Conservation (phyloP, 92 coral and sea anemone genomes). For the Anthopleura xanthogrammica region DNA sequence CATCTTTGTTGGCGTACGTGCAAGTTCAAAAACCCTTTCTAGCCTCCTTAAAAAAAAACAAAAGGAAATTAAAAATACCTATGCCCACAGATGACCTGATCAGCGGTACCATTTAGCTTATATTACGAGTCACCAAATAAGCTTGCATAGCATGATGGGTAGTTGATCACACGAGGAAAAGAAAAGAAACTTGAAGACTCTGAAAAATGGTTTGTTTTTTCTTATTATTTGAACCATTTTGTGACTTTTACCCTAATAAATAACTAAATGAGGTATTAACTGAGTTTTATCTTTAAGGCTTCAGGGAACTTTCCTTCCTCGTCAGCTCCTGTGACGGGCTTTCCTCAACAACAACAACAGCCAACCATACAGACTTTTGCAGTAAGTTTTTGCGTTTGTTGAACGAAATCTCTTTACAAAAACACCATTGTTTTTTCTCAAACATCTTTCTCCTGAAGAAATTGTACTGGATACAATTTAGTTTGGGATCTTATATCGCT, state of each 20-base stretch:
- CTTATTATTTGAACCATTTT: background rate
- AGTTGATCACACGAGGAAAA: slow-evolving; percentile 43
- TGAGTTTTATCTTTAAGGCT: slow-evolving; percentile 45
- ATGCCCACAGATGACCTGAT: background rate
- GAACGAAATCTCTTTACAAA: background rate
- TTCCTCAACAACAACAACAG: slow-evolving; percentile 27
- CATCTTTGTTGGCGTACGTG: too few relatives aligned
- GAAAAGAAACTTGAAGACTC: slow-evolving; percentile 3
- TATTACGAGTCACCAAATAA: background rate
- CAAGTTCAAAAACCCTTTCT: too few relatives aligned
- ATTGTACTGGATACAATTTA: background rate
- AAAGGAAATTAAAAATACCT: background rate
- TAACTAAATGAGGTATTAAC: background rate
- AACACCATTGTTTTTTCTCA: background rate
- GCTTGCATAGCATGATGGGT: slow-evolving; percentile 42
- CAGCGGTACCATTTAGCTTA: background rate
- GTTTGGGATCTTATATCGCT: too few relatives aligned
- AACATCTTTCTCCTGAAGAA: background rate
- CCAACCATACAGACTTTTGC: slow-evolving; percentile 37
- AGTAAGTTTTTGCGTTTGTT: slow-evolving; percentile 25
- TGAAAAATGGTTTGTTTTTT: slow-evolving; percentile 31
- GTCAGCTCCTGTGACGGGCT: slow-evolving; percentile 48
- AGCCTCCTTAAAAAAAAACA: too few relatives aligned
- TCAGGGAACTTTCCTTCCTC: slow-evolving; percentile 78
- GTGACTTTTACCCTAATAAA: background rate